phyloP scores from a whole-genome alignment of 2,797 vertebrate genomes.

The Sebastes melanostomus region DNA sequence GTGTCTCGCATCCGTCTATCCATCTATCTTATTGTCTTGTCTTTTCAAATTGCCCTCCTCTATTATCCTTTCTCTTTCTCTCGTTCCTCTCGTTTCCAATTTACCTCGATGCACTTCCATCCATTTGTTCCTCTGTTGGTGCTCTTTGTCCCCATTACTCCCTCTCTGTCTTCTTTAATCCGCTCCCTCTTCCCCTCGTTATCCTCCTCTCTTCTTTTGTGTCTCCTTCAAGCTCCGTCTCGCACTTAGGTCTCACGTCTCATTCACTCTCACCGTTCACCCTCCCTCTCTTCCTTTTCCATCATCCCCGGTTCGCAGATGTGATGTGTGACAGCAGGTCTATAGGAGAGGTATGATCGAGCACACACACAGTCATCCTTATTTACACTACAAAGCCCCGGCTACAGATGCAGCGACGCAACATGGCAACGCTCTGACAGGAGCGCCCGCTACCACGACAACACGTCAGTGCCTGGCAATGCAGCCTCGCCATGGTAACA shows the following conservation, averaged over 20 bases:
- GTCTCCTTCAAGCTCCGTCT: slow-evolving; percentile 35
- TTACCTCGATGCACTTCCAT: slow-evolving; percentile 35
- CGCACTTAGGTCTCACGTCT: slow-evolving; percentile 46
- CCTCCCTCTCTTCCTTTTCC: neutral
- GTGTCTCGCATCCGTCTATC: neutral
- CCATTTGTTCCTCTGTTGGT: slow-evolving; percentile 37
- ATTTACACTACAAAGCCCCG: slow-evolving; percentile 76
- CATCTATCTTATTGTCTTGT: neutral
- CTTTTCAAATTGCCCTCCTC: slow-evolving; percentile 32
- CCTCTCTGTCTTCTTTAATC: slow-evolving; percentile 51
- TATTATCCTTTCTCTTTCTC: slow-evolving; percentile 9
- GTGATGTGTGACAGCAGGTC: slow-evolving; percentile 60
- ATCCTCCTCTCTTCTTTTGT: slow-evolving; percentile 35
- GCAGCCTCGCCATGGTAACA: slow-evolving; percentile 69
- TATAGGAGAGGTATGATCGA: slow-evolving; percentile 46
- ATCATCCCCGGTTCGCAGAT: slow-evolving; percentile 34
- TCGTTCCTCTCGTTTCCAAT: slow-evolving; percentile 30
- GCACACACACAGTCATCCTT: slow-evolving; percentile 36
- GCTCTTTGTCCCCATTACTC: slow-evolving; percentile 48
- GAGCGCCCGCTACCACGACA: slow-evolving; percentile 64
- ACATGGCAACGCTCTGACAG: slow-evolving; percentile 66
- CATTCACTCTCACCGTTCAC: slow-evolving; percentile 14
- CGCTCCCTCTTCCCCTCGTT: slow-evolving; percentile 42
- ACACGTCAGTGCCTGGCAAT: slow-evolving; percentile 65
- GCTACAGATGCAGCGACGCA: slow-evolving; percentile 54